Percentiles rank a stretch among this genome's conserved stretches.
phyloP scores from a whole-genome alignment of 2,113 vertebrate species.

The Cyanistes caeruleus region DNA sequence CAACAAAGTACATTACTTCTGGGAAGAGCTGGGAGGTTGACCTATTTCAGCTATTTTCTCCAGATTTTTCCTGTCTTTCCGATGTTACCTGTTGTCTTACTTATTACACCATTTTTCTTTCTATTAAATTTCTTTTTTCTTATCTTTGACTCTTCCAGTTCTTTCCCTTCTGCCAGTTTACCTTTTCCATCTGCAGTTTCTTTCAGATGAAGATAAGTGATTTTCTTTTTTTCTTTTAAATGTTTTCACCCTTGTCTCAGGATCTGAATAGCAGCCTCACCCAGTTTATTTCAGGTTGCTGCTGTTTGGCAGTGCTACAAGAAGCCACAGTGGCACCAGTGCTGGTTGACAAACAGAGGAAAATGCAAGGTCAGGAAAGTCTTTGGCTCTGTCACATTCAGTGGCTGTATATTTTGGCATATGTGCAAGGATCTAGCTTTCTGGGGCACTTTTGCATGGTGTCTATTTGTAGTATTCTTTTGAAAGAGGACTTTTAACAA shows the following conservation, averaged over 20 bases:
- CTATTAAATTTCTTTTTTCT: background rate
- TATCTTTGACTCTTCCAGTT: background rate
- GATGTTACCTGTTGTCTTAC: background rate
- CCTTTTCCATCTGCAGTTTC: background rate
- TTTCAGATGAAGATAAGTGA: background rate
- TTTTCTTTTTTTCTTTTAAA: background rate
- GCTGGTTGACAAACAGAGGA: background rate
- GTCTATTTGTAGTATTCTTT: background rate
- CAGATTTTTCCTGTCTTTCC: background rate
- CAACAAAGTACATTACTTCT: background rate
- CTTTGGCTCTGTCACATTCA: background rate
- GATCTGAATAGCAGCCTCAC: background rate
- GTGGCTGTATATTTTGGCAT: background rate
- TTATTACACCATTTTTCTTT: background rate
- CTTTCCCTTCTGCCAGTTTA: background rate
- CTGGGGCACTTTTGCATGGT: background rate
- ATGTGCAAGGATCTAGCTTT: background rate
- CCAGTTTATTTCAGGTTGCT: slow-evolving; percentile 45
- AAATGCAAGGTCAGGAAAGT: background rate
- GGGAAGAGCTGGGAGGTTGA: background rate
- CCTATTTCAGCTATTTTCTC: background rate
- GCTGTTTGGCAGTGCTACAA: background rate
- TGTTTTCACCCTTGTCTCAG: background rate
- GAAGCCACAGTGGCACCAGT: background rate
- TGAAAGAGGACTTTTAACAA: background rate